These are phyloP conservation scores for Pseudorasbora parva DNA, from an alignment of 2,113 vertebrate species.

Conservation along the genomic window DNA sequence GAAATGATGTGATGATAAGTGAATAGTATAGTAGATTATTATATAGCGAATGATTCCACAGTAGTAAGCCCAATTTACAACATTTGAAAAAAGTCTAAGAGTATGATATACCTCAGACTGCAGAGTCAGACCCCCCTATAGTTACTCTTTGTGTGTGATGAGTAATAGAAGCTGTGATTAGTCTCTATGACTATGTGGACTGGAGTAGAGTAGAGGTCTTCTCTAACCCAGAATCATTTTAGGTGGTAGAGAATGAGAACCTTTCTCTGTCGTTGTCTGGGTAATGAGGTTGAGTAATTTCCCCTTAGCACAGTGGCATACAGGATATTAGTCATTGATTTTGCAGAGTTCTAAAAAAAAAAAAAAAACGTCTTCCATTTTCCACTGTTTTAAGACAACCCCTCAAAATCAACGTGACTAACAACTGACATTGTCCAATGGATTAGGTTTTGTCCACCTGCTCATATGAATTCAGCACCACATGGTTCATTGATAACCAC, in stretches of 20 bases:
- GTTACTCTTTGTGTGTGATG: conserved; percentile 11
- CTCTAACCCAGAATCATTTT: conserved; percentile 8
- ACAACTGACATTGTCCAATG: not conserved
- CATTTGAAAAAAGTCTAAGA: not conserved
- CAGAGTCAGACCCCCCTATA: not conserved
- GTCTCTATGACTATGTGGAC: conserved; percentile 18
- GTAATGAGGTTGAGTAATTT: no score
- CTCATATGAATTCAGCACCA: not conserved
- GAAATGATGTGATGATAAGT: not conserved
- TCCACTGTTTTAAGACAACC: no score
- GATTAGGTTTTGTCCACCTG: not conserved
- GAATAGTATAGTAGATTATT: not conserved
- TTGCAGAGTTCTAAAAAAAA: no score
- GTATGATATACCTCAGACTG: conserved; percentile 18
- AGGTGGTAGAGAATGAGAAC: conserved; percentile 21
- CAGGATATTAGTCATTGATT: not conserved
- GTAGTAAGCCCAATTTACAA: not conserved
- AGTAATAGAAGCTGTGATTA: conserved; percentile 22
- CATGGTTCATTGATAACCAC: not conserved
- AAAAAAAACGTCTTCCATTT: not conserved
- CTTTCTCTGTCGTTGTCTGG: not conserved
- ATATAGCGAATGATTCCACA: not conserved
- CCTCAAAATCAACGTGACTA: no score
- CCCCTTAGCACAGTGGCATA: not conserved
- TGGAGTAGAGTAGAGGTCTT: not conserved